These are phyloP conservation scores for Microvelia longipes DNA, from an alignment of 1,140 invertebrate species.

Conservation along the genomic window DNA sequence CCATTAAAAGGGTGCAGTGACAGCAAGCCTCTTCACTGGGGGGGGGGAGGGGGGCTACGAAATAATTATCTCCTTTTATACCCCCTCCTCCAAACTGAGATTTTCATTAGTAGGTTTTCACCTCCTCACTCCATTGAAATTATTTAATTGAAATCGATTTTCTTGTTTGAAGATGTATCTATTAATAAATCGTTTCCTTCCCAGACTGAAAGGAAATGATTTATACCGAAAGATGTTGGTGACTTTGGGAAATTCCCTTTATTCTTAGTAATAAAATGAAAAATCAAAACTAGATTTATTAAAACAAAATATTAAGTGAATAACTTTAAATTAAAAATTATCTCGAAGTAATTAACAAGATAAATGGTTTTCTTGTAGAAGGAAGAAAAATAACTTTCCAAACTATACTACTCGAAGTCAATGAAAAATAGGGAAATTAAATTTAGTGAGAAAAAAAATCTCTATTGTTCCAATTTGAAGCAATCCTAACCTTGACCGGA, in stretches of 20 bases:
- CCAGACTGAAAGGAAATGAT: neutral
- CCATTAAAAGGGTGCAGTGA: neutral
- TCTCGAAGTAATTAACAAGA: no score
- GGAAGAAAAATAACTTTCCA: no score
- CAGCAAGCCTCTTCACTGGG: no score
- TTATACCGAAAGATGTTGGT: neutral
- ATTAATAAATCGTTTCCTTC: neutral
- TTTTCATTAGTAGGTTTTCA: neutral
- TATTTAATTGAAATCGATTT: neutral
- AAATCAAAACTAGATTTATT: neutral
- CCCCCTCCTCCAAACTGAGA: neutral
- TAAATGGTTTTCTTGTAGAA: no score
- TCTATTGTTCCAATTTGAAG: no score
- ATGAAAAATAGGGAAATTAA: no score
- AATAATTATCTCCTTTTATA: neutral
- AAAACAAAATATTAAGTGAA: neutral
- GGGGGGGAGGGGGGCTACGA: neutral
- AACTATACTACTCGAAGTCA: no score
- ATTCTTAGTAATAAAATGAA: neutral
- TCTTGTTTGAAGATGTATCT: neutral
- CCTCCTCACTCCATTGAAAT: neutral
- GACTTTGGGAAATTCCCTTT: neutral
- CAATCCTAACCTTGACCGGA: no score
- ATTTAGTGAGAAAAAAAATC: no score
- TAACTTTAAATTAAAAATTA: no score